Evolutionary conservation across 1,140 invertebrate genomes (phyloP).

Genomic region (Atta colombica): DNA sequence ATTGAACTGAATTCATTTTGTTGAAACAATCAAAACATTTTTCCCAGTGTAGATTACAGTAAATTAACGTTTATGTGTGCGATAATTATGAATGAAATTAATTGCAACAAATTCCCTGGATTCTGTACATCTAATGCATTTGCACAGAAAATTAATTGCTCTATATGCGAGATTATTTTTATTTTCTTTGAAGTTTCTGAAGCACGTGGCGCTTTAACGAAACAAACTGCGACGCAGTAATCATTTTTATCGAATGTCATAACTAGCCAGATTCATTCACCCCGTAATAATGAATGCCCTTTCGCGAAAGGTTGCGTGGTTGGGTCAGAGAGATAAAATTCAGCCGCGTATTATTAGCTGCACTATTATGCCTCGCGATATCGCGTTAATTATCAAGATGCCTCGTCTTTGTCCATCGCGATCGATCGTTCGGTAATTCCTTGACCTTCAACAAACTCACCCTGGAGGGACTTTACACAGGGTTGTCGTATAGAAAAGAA

Average conservation of each 20-base stretch:
- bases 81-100: background rate
- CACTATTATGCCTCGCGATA: background rate
- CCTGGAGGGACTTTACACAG: background rate
- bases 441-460: slow-evolving; percentile 41
- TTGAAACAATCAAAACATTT: too few relatives aligned
- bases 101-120: background rate
- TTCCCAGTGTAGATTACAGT: background rate
- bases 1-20: too few relatives aligned
- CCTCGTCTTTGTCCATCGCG: slow-evolving; percentile 21
- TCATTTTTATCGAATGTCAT: slow-evolving; percentile 27
- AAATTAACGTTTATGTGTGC: background rate
- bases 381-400: slow-evolving; percentile 37
- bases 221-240: background rate
- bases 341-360: slow-evolving; percentile 29
- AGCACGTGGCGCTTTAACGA: background rate
- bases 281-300: slow-evolving; percentile 51
- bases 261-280: slow-evolving; percentile 39
- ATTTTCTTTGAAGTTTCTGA: background rate
- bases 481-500: background rate
- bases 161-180: background rate
- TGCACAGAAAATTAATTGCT: background rate
- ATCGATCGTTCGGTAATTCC: slow-evolving; percentile 50
- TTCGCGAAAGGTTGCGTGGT: slow-evolving; percentile 36
- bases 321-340: slow-evolving; percentile 41
- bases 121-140: background rate